phyloP scores from a whole-genome alignment of 2,797 vertebrate species.

The Cheirogaleus major region DNA sequence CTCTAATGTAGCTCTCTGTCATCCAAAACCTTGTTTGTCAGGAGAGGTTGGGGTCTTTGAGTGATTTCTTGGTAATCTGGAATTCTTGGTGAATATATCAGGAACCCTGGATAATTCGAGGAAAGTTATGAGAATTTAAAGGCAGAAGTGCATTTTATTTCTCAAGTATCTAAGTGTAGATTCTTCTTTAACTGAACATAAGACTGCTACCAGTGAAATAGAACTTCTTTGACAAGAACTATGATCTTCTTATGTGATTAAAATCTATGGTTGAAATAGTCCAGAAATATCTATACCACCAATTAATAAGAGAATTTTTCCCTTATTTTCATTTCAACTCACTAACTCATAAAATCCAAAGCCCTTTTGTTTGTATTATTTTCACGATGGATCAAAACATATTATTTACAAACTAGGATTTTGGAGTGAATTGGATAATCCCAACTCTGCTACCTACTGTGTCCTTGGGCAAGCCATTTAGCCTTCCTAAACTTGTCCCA shows the following conservation, averaged over 20 bases:
- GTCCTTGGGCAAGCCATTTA: neutral
- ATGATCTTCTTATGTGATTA: neutral
- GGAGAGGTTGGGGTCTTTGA: neutral
- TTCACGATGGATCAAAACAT: neutral
- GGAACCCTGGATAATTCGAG: neutral
- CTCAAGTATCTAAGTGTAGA: neutral
- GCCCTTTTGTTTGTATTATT: neutral
- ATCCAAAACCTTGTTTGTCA: neutral
- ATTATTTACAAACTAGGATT: neutral
- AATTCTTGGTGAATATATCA: conserved; percentile 31
- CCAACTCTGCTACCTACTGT: neutral
- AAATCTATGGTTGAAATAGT: neutral
- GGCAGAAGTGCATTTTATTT: neutral
- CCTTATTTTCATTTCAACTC: neutral
- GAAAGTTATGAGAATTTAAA: conserved; percentile 18
- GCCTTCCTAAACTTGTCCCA: neutral
- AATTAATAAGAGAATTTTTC: neutral
- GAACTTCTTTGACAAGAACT: neutral
- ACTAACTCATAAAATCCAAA: neutral
- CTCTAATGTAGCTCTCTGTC: neutral
- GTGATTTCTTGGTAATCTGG: neutral
- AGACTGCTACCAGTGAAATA: neutral
- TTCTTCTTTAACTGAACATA: neutral
- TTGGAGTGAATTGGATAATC: neutral
- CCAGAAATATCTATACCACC: neutral